phyloP scores from a whole-genome alignment of 1,140 invertebrate species.

The Physella acuta region DNA sequence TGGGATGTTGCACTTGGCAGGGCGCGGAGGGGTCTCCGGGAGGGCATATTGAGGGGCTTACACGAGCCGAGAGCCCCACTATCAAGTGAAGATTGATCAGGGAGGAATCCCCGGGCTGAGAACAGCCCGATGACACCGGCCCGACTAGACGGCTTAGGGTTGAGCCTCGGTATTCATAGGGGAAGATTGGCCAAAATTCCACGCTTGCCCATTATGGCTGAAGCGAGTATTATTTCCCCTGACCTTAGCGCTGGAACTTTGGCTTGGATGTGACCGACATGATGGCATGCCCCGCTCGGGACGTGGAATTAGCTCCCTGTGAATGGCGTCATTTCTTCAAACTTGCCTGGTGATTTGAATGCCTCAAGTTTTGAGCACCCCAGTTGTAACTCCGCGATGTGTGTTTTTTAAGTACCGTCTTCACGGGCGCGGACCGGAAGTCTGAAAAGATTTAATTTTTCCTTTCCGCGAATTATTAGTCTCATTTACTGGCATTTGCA shows the following conservation, averaged over 20 bases:
- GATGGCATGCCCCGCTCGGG: not conserved
- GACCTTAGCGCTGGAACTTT: conserved; percentile 17
- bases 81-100: conserved; percentile 20
- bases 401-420: conserved; percentile 1
- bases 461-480: conserved; percentile 23
- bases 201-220: conserved; percentile 15
- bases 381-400: conserved; percentile 11
- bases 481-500: conserved; percentile 23
- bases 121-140: conserved; percentile 23
- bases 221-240: conserved; percentile 15
- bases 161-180: conserved; percentile 10
- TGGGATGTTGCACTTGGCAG: conserved; percentile 16
- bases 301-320: conserved; percentile 10
- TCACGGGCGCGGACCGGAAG: not conserved
- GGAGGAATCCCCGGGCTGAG: not conserved
- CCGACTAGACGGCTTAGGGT: conserved; percentile 12
- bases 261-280: conserved; percentile 4
- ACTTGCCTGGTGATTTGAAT: conserved; percentile 10
- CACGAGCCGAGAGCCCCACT: conserved; percentile 8
- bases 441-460: conserved; percentile 23
- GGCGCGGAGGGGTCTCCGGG: not conserved
- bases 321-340: conserved; percentile 21
- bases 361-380: not conserved
- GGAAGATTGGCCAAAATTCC: conserved; percentile 11
- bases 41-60: conserved; percentile 17